Conservation (phyloP, 2,797 vertebrate genomes). For the Remorina albescens region DNA sequence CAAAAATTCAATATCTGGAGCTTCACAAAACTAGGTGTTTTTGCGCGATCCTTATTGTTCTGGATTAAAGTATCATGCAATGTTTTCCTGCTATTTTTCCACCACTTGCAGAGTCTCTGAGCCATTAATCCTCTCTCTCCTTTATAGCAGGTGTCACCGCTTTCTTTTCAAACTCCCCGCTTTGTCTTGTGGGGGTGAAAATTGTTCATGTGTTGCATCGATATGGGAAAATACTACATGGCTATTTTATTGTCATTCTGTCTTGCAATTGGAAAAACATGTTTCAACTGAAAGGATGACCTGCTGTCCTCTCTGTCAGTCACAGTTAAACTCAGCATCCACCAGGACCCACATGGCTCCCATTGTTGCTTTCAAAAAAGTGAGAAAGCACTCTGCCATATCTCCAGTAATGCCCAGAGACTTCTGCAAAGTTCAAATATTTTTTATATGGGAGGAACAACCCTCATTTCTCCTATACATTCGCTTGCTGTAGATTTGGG, state of each 20-base stretch:
- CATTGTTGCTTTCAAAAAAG: constrained; percentile 8
- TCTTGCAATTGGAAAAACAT: constrained; percentile 38
- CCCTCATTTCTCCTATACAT: background rate
- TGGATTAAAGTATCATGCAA: background rate
- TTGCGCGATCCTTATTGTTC: background rate
- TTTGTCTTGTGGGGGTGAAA: constrained; percentile 26
- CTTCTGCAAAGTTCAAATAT: constrained; percentile 13
- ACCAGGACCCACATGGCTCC: constrained; percentile 16
- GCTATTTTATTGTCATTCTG: constrained; percentile 47
- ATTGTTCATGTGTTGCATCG: constrained; percentile 35
- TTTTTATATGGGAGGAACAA: background rate
- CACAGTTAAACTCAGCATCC: constrained; percentile 28
- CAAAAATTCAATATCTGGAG: background rate
- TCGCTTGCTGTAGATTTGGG: constrained; percentile 18
- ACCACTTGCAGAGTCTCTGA: constrained; percentile 27
- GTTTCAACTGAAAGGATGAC: constrained; percentile 47
- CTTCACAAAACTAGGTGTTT: background rate
- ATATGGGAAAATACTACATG: constrained; percentile 34
- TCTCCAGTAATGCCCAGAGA: background rate
- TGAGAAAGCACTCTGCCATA: background rate
- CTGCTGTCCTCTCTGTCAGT: constrained; percentile 52
- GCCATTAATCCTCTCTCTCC: constrained; percentile 19
- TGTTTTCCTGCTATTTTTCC: constrained; percentile 22
- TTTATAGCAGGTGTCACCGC: constrained; percentile 13
- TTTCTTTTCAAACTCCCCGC: constrained; percentile 27